Evolutionary conservation across 2,797 vertebrate species (phyloP).

Genomic region (Characodon lateralis): DNA sequence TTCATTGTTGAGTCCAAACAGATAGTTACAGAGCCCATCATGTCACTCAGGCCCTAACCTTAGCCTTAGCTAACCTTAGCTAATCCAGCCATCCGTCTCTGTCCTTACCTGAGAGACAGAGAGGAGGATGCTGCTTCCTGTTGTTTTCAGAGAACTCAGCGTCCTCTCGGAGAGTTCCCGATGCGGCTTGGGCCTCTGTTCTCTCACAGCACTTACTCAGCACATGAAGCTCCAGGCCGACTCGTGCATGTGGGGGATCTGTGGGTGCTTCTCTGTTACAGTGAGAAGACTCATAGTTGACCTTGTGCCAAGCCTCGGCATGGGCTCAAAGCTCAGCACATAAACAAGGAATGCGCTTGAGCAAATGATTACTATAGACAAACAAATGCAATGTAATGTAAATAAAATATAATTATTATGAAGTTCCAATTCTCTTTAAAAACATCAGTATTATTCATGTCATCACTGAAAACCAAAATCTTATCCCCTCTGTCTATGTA

Average conservation of each 20-base stretch:
- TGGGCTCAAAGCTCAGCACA: constrained; percentile 53
- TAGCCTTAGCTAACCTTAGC: constrained; percentile 43
- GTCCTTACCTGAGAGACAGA: constrained; percentile 72
- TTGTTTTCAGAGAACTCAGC: constrained; percentile 65
- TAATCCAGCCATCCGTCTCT: constrained; percentile 41
- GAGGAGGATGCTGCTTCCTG: constrained; percentile 68
- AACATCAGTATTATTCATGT: background rate
- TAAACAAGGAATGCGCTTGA: background rate
- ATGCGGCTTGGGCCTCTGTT: constrained; percentile 32
- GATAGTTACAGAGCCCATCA: constrained; percentile 23
- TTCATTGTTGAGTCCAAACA: constrained; percentile 17
- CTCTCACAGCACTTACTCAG: constrained; percentile 69
- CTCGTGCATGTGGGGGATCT: constrained; percentile 37
- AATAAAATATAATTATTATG: background rate
- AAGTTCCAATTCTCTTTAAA: background rate
- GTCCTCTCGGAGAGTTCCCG: constrained; percentile 73
- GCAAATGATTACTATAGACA: background rate
- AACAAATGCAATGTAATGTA: background rate
- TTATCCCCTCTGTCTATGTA: background rate
- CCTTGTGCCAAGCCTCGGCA: constrained; percentile 68
- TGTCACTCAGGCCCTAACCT: constrained; percentile 22
- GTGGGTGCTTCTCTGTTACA: constrained; percentile 60
- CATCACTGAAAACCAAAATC: background rate
- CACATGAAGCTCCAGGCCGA: constrained; percentile 52
- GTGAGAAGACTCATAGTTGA: constrained; percentile 57